phyloP scores from a whole-genome alignment of 2,113 vertebrate species.

The Colaptes auratus region DNA sequence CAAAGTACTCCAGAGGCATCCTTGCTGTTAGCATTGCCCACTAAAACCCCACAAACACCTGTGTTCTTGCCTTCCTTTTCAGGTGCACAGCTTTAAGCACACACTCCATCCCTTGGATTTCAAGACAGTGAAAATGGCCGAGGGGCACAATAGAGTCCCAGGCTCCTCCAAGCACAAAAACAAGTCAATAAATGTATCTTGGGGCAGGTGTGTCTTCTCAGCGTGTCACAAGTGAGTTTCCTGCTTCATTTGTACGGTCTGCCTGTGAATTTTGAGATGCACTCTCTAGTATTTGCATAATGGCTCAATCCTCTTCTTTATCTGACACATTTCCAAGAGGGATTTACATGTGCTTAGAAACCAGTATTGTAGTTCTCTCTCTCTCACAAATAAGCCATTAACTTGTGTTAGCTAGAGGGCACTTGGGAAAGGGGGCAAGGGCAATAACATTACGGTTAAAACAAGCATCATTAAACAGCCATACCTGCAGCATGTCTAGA shows the following conservation, averaged over 20 bases:
- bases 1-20: neutral
- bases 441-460: neutral
- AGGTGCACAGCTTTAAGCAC: neutral
- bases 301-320: neutral
- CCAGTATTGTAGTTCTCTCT: neutral
- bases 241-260: neutral
- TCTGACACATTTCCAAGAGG: neutral
- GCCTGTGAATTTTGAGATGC: neutral
- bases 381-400: neutral
- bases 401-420: neutral
- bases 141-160: neutral
- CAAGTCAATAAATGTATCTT: neutral
- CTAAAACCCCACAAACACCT: neutral
- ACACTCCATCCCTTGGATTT: neutral
- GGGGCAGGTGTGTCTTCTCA: neutral
- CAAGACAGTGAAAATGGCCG: neutral
- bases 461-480: neutral
- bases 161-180: neutral
- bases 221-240: neutral
- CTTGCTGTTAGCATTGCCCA: neutral
- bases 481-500: neutral
- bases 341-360: neutral
- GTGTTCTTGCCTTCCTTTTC: neutral
- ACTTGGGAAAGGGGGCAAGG: neutral
- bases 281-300: neutral